Percentiles rank a stretch among this genome's conserved stretches.
phyloP scores from a whole-genome alignment of 2,888 invertebrate genomes.

The Nomada ruficornis region DNA sequence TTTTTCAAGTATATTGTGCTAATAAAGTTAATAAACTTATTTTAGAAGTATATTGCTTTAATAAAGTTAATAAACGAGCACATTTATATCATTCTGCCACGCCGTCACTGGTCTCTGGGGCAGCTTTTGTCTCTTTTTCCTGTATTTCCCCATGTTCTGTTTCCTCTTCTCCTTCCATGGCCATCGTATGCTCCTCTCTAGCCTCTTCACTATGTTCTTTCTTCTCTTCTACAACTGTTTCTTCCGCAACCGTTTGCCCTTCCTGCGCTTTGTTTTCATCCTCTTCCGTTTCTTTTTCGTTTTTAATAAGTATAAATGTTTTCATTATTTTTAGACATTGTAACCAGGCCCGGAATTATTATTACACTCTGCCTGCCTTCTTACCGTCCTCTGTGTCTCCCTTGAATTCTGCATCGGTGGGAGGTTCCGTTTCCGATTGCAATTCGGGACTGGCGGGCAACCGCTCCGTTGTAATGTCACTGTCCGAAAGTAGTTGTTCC shows the following conservation, averaged over 20 bases:
- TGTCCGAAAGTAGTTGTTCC: constrained; percentile 24
- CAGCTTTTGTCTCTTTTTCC: constrained; percentile 43
- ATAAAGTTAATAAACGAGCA: constrained; percentile 64
- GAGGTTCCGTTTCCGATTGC: constrained; percentile 6
- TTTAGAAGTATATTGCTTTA: constrained; percentile 58
- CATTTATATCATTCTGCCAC: constrained; percentile 59
- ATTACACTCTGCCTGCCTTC: background rate
- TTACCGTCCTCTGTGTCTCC: constrained; percentile 12
- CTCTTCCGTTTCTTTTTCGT: background rate
- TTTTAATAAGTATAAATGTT: too few relatives aligned
- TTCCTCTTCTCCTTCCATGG: constrained; percentile 1
- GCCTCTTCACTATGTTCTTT: background rate
- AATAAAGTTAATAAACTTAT: constrained; percentile 58
- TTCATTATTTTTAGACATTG: background rate
- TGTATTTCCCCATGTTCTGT: background rate
- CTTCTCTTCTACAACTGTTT: background rate
- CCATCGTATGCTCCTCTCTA: background rate
- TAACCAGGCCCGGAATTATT: background rate
- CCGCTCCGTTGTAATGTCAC: constrained; percentile 23
- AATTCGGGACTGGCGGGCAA: constrained; percentile 18
- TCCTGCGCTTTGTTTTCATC: background rate
- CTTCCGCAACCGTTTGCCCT: too few relatives aligned
- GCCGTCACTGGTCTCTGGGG: constrained; percentile 40
- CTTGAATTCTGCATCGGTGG: background rate
- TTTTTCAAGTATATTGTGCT: constrained; percentile 50